Percentiles rank a stretch among this genome's conserved stretches.
phyloP scores from a whole-genome alignment of 2,888 invertebrate species.

The Dioctria rufipes region DNA sequence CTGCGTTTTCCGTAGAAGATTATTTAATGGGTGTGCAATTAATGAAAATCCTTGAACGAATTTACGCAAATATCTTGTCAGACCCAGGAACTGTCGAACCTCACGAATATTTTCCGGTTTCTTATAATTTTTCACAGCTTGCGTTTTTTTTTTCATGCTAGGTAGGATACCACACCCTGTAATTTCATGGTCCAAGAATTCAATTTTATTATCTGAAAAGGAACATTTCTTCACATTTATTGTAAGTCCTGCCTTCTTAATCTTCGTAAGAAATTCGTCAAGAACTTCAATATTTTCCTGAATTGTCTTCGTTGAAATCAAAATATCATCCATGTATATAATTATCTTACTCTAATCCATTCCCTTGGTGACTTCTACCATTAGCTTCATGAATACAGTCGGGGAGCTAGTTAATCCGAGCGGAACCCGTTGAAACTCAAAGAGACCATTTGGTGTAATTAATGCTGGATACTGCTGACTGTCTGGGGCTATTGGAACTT shows the following conservation, averaged over 20 bases:
- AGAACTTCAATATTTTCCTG: slow-evolving; percentile 1
- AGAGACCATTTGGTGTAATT: slow-evolving; percentile 63
- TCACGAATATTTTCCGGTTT: too few relatives aligned
- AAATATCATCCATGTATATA: slow-evolving; percentile 12
- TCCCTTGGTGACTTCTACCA: neutral
- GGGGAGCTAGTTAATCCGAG: slow-evolving; percentile 63
- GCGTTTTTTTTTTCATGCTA: neutral
- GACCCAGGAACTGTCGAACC: too few relatives aligned
- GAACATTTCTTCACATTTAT: slow-evolving; percentile 14
- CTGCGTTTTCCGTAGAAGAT: too few relatives aligned
- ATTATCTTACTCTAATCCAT: neutral
- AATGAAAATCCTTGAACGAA: too few relatives aligned
- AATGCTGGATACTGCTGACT: slow-evolving; percentile 57
- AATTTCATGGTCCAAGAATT: slow-evolving; percentile 8
- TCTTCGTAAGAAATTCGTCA: neutral
- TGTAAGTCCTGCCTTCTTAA: neutral
- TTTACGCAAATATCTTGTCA: too few relatives aligned
- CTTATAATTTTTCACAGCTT: too few relatives aligned
- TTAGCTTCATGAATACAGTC: slow-evolving; percentile 58
- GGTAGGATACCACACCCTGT: neutral
- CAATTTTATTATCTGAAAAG: neutral
- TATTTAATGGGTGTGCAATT: too few relatives aligned
- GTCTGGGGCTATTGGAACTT: too few relatives aligned
- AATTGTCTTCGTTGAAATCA: neutral
- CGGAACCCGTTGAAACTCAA: slow-evolving; percentile 62